A percentile compares a stretch with the other conserved stretches of the same genome.
These are phyloP conservation scores for Marcusenius ussheri DNA, from an alignment of 2,113 vertebrate genomes.

Conservation along the genomic window DNA sequence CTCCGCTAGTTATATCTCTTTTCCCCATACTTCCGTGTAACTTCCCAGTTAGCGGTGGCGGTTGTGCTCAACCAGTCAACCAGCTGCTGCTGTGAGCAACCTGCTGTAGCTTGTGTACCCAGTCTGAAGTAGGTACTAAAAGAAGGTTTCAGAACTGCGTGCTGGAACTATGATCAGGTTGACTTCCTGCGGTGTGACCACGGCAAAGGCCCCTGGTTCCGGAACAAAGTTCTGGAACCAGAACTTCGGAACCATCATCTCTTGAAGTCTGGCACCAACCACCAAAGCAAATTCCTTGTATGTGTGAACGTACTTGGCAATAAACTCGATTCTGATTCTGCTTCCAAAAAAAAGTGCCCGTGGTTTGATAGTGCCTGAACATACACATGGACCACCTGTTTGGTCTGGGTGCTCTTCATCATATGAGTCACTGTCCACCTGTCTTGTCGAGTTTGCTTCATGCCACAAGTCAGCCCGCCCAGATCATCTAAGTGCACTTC, in stretches of 20 bases:
- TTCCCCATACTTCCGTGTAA: not conserved
- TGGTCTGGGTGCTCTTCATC: not conserved
- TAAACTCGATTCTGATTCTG: too few species aligned
- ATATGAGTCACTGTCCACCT: not conserved
- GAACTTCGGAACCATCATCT: too few species aligned
- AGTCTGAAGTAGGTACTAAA: too few species aligned
- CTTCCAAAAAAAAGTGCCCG: not conserved
- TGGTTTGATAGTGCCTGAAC: not conserved
- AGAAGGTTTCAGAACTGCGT: too few species aligned
- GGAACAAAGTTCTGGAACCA: not conserved
- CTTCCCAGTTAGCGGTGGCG: not conserved
- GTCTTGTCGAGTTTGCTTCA: not conserved
- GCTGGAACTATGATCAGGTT: not conserved
- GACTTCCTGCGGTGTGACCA: not conserved
- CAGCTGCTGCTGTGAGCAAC: not conserved
- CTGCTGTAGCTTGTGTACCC: not conserved
- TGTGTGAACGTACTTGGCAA: too few species aligned
- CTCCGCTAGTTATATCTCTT: not conserved
- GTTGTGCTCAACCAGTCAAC: not conserved
- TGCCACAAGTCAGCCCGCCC: not conserved
- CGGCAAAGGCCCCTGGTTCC: not conserved
- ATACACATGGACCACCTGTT: not conserved
- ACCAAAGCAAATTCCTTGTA: too few species aligned
- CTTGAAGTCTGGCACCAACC: too few species aligned
- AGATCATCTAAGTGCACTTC: not conserved